A percentile compares a stretch with the other conserved stretches of the same genome.
phyloP scores from a whole-genome alignment of 2,797 vertebrate species.

The Acrossocheilus wenchowensis region DNA sequence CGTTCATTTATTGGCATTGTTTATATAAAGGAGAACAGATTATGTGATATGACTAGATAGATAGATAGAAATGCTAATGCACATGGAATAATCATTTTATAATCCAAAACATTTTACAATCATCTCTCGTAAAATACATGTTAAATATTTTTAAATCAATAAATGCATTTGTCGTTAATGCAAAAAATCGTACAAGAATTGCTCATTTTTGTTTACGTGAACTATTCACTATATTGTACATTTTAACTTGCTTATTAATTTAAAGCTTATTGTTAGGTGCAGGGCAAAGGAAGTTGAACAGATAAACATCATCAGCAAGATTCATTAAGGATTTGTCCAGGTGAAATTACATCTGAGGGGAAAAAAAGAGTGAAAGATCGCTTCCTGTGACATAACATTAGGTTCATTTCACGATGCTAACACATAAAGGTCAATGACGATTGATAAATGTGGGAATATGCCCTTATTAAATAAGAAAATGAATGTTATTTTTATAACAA shows the following conservation, averaged over 20 bases:
- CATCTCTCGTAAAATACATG: not conserved
- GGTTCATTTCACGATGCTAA: not conserved
- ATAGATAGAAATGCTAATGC: not conserved
- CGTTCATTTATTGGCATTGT: not conserved
- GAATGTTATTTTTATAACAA: not conserved
- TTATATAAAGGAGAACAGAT: not conserved
- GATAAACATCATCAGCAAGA: slow-evolving; percentile 7
- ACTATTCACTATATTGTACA: not conserved
- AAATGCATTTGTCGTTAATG: not conserved
- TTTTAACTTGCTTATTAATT: not conserved
- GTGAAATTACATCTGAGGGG: slow-evolving; percentile 40
- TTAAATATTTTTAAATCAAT: not conserved
- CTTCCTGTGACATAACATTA: slow-evolving; percentile 28
- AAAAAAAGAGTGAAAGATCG: not conserved
- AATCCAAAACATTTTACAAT: not conserved
- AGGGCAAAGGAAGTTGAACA: slow-evolving; percentile 8
- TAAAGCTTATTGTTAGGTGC: not conserved
- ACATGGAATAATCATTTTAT: not conserved
- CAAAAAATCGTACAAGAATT: not conserved
- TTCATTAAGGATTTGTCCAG: slow-evolving; percentile 12
- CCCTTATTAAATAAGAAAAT: not conserved
- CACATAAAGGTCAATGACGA: not conserved
- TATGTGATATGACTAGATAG: not conserved
- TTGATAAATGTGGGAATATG: not conserved
- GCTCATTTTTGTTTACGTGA: not conserved